Percentiles rank a stretch among this genome's conserved stretches.
phyloP scores from a whole-genome alignment of 2,888 invertebrate species.

The Chironomus tentans region DNA sequence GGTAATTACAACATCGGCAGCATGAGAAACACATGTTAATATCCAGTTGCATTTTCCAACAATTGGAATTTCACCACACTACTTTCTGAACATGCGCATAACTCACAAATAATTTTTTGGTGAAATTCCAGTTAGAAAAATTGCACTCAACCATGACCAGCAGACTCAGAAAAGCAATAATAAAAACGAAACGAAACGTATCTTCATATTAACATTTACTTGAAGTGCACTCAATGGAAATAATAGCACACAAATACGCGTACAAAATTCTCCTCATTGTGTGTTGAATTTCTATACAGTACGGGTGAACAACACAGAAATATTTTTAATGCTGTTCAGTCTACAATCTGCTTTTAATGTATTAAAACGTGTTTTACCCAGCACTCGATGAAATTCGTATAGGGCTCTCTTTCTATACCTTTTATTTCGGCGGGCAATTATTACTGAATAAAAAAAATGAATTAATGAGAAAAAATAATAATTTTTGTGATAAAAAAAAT shows the following conservation, averaged over 20 bases:
- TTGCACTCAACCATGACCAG: slow-evolving; percentile 12
- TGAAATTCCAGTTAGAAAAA: slow-evolving; percentile 7
- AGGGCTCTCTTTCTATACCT: not conserved
- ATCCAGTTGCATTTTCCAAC: not conserved
- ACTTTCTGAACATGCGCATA: not conserved
- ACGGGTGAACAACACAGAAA: not conserved
- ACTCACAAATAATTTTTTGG: not conserved
- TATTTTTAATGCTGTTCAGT: slow-evolving; percentile 1
- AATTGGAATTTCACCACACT: not conserved
- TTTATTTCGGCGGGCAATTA: not conserved
- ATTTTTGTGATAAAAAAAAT: not conserved
- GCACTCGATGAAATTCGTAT: not conserved
- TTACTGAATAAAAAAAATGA: not conserved
- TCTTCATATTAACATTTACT: slow-evolving; percentile 1
- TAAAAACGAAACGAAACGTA: not conserved
- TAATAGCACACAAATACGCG: not conserved
- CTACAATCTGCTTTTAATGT: not conserved
- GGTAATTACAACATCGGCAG: not conserved
- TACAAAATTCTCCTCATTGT: not conserved
- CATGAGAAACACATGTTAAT: not conserved
- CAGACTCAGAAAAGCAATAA: slow-evolving; percentile 2
- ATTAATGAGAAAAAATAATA: not conserved
- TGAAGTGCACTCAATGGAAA: slow-evolving; percentile 12
- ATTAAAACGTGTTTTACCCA: not conserved
- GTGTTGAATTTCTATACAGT: not conserved